Evolutionary conservation across 2,797 vertebrate species (phyloP), one percentile per base, ranked within the genome.

Genomic region (Apodemus agrarius): DNA sequence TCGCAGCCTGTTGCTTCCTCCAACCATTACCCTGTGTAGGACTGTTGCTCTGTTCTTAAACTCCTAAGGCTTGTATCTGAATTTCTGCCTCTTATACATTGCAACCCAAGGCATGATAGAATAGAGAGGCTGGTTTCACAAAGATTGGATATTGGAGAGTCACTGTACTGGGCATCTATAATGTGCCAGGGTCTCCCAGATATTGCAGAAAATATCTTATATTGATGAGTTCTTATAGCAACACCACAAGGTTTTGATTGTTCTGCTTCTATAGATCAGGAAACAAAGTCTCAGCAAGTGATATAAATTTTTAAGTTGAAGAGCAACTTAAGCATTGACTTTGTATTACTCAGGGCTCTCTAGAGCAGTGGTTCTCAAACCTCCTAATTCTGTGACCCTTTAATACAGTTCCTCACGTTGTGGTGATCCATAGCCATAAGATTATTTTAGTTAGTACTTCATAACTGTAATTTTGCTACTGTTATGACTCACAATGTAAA

Each of bases 241-340:
- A 6, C 63, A 59, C 72, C 67, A n/a, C 8, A 49, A 59, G 40
- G 31, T 78, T 87, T 75, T 49, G 72, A 31, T 72, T 19, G 6
- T n/a, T 94, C 31, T 93, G 78, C 21, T 81, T 76, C 69, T 75
- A 40, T 46, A 93, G 61, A 75, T 76, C 46, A 81, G 83, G 40
- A 85, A 89, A 78, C 59, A 26, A 43, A 93, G 65, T 61, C 59
- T 61, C 26, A 49, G 40, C 24, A 75, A 29, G 12, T 81, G 26
- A 40, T 0, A 4, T 24, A 81, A 46, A 67, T 78, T 83, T n/a
- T 65, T 52, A 90, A 81, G 81, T 63, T 43, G 31, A 59, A 81
- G 85, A n/a, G 49, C 13, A 67, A 54, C 34, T n/a, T 43, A 12
- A 0, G 0, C 29, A 34, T n/a, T 74, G 46, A 49, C 54, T 16